Evolutionary conservation across 1,140 invertebrate species (phyloP).

Genomic region (Armadillidium nasatum): DNA sequence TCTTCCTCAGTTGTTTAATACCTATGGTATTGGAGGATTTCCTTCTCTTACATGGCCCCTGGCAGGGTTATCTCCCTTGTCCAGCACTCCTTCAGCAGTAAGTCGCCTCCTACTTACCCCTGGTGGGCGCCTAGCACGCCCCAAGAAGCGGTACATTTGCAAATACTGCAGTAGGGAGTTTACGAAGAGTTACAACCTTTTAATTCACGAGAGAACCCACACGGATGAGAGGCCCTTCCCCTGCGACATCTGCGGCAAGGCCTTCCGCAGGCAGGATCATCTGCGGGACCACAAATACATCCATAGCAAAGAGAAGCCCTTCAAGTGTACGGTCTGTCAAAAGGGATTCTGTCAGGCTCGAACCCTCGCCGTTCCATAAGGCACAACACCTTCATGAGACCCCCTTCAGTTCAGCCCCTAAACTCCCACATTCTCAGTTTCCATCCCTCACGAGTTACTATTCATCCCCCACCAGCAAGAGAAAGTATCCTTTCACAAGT

Average conservation of each 20-base stretch:
- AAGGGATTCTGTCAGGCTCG: slow-evolving; percentile 95
- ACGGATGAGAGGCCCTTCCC: slow-evolving; percentile 96
- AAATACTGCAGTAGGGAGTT: slow-evolving; percentile 95
- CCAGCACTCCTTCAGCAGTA: background rate
- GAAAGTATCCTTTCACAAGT: background rate
- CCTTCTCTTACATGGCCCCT: background rate
- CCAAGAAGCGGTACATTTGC: slow-evolving; percentile 97
- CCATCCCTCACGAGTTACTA: background rate
- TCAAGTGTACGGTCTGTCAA: slow-evolving; percentile 89
- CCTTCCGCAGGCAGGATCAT: slow-evolving; percentile 48
- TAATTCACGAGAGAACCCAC: slow-evolving; percentile 95
- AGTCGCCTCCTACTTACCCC: slow-evolving; percentile 3
- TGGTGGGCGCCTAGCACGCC: slow-evolving; percentile 63
- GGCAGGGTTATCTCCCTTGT: background rate
- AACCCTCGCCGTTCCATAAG: slow-evolving; percentile 87
- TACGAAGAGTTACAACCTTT: slow-evolving; percentile 96
- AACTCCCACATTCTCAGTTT: background rate
- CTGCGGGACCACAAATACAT: slow-evolving; percentile 62
- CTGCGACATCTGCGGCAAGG: slow-evolving; percentile 98
- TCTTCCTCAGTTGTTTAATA: background rate
- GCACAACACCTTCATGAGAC: slow-evolving; percentile 60
- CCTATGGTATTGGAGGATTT: background rate
- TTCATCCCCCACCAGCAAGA: background rate
- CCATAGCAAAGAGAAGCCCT: slow-evolving; percentile 94
- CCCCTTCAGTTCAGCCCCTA: background rate